Conservation (phyloP, 2,888 invertebrate species). For the Cataglyphis altisquamis region DNA sequence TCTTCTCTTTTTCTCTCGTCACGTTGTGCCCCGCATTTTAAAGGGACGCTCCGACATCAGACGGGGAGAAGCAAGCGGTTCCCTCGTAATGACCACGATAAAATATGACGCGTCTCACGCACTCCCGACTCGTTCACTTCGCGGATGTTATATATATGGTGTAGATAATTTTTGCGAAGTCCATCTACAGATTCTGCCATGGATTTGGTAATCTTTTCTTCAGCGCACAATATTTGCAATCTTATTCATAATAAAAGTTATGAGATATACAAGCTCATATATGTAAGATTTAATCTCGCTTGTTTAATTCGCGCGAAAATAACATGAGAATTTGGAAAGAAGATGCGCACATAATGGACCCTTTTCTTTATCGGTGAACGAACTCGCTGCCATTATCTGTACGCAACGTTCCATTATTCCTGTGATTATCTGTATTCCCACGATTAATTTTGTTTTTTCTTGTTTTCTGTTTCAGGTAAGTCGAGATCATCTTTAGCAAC, state of each 20-base stretch:
- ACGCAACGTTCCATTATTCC: constrained; percentile 16
- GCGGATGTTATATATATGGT: not conserved
- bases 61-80: constrained; percentile 37
- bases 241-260: not conserved
- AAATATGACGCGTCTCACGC: constrained; percentile 76
- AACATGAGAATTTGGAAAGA: not conserved
- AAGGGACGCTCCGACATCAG: constrained; percentile 72
- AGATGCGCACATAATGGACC: not conserved
- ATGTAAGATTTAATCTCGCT: not conserved
- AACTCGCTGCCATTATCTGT: constrained; percentile 7
- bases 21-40: constrained; percentile 76
- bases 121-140: constrained; percentile 15
- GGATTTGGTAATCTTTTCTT: not conserved
- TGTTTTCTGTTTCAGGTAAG: constrained; percentile 81
- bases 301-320: constrained; percentile 12
- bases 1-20: constrained; percentile 50
- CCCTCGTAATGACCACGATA: constrained; percentile 76
- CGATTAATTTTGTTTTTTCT: constrained; percentile 50
- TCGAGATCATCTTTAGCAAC: constrained; percentile 37
- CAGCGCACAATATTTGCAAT: not conserved
- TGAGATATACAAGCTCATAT: not conserved
- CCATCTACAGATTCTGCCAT: not conserved
- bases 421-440: constrained; percentile 45
- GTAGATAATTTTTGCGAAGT: not conserved
- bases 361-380: constrained; percentile 27